Evolutionary conservation across 2,888 invertebrate species (phyloP), one percentile per base, ranked within the genome.

Genomic region (Plemyria rubiginata): DNA sequence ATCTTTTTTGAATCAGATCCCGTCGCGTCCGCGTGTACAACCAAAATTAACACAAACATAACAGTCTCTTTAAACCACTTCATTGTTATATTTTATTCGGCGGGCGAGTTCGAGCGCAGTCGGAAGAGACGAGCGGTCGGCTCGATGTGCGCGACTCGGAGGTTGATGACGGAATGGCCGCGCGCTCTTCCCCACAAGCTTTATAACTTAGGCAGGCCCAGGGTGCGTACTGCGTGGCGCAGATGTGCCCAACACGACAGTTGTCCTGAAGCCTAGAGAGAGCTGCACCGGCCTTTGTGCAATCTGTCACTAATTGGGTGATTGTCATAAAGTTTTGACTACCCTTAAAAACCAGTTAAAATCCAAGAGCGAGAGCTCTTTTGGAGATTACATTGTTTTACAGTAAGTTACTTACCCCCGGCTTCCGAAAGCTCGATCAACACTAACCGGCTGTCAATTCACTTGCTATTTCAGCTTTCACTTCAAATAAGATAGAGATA

Each of bases 241-340:
- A 91, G 89, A 90, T 91, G 90, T 78, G 84, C 72, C 86, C 88
- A 89, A 89, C 89, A 90, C 88, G 89, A 89, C 89, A 90, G 90
- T 90, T 90, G 90, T 84, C 79, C 80, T 66, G 73, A 75, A 78
- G 75, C 77, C 77, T 70, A 68, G 41, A 66, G 72, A 68, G 41
- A 66, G 72, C 62, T 61, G 57, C 65, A 60, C 22, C 72, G 73
- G 69, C 69, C 56, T 22, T 58, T 53, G 41, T 54, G 43, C 51
- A 62, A 62, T 63, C 55, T 48, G 61, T 29, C 49, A 22, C 29
- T 32, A 54, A 32, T 41, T n/a, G 36, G 32, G 11, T 0, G 32
- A 29, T 45, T 38, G 11, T 11, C 11, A 45, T 16, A 45, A 16
- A 2, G 2, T 16, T 45, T 13, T 15, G 13, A 13, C 41, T 6